Evolutionary conservation across 2,113 vertebrate species (phyloP).

Genomic region (Carlito syrichta): DNA sequence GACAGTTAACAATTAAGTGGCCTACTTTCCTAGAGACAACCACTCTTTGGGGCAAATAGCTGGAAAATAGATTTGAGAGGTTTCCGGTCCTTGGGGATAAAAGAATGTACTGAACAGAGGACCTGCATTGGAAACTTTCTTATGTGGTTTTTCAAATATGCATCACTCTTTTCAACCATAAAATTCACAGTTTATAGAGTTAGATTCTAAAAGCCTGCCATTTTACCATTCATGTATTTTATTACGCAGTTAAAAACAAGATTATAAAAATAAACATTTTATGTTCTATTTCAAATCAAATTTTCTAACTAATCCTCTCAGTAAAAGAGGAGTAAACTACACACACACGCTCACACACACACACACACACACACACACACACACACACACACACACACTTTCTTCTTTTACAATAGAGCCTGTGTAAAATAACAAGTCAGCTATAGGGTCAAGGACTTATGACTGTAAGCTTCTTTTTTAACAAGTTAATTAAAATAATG

Average conservation of each 20-base stretch:
- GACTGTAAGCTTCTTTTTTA: not conserved
- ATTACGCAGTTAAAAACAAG: conserved; percentile 44
- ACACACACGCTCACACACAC: not conserved
- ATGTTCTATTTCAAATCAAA: conserved; percentile 43
- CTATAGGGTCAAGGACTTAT: not conserved
- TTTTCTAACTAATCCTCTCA: conserved; percentile 35
- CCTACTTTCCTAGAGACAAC: not conserved
- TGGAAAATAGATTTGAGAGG: conserved; percentile 25
- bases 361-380: not conserved
- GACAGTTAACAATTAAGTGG: not conserved
- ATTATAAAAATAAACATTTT: conserved; percentile 62
- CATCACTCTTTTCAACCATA: conserved; percentile 13
- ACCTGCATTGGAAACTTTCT: conserved; percentile 29
- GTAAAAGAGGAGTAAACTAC: not conserved
- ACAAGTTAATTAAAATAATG: conserved; percentile 17
- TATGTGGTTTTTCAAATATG: not conserved
- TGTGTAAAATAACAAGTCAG: not conserved
- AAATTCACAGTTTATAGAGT: conserved; percentile 47
- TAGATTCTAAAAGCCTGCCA: conserved; percentile 37
- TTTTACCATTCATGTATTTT: conserved; percentile 40
- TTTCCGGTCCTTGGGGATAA: conserved; percentile 7
- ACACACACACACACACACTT: not conserved
- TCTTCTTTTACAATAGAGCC: not conserved
- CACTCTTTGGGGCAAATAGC: not conserved
- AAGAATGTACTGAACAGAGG: not conserved